A percentile compares a stretch with the other conserved stretches of the same genome.
Conservation (phyloP, 2,113 vertebrate species). For the Lucifuga dentata region DNA sequence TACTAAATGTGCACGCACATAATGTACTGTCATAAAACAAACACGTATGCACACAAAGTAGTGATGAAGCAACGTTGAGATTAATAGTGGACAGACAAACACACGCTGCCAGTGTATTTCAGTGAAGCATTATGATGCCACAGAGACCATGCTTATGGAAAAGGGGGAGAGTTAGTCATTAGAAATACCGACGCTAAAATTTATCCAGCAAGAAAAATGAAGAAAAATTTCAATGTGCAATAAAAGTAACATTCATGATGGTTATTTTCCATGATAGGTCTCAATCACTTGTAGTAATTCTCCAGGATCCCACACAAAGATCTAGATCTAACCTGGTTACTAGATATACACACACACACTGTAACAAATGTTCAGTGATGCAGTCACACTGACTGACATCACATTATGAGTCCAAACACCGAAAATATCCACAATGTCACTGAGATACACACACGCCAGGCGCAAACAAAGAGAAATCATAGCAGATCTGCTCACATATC, state of each 20-base stretch:
- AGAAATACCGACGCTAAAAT: not conserved
- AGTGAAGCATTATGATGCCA: constrained; percentile 53
- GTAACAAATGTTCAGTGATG: constrained; percentile 43
- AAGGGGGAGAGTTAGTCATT: not conserved
- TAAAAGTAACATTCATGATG: constrained; percentile 9
- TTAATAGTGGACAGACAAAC: constrained; percentile 22
- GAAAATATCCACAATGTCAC: constrained; percentile 46
- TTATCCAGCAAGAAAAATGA: no score
- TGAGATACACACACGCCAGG: constrained; percentile 68
- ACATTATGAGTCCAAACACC: constrained; percentile 12
- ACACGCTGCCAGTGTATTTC: constrained; percentile 40
- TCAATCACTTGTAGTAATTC: constrained; percentile 28
- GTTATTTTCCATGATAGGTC: constrained; percentile 52
- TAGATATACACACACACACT: no score
- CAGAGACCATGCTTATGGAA: constrained; percentile 60
- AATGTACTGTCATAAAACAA: not conserved
- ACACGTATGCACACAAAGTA: constrained; percentile 26
- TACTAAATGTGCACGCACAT: no score
- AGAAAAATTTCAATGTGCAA: not conserved
- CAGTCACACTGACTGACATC: constrained; percentile 24
- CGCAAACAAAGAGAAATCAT: constrained; percentile 74
- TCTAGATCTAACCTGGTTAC: constrained; percentile 1
- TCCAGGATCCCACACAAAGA: constrained; percentile 13
- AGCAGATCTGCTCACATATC: constrained; percentile 95
- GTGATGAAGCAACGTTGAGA: constrained; percentile 27